Evolutionary conservation across 2,888 invertebrate species (phyloP).

Genomic region (Zele albiditarsus): DNA sequence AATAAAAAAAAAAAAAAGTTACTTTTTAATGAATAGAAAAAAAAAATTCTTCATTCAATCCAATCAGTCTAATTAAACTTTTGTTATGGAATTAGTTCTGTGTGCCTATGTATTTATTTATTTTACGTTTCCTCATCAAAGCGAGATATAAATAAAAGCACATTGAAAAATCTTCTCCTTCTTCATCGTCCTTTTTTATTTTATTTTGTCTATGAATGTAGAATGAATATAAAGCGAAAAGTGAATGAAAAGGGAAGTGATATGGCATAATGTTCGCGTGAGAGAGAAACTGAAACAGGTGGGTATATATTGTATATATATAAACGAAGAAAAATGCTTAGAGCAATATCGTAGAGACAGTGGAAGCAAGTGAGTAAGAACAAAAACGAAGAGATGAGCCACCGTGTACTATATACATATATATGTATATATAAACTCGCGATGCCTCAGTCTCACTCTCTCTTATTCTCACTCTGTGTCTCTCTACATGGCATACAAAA

Average conservation of each 20-base stretch:
- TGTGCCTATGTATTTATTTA: not conserved
- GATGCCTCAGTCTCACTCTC: conserved; percentile 10
- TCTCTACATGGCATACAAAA: conserved; percentile 66
- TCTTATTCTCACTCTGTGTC: conserved; percentile 41
- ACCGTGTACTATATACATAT: not conserved
- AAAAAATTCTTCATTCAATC: not conserved
- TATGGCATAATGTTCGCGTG: not conserved
- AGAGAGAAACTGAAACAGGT: not conserved
- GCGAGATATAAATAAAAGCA: conserved; percentile 7
- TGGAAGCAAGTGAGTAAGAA: conserved; percentile 41
- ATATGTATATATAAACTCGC: not conserved
- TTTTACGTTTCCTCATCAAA: conserved; percentile 18
- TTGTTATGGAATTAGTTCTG: not conserved
- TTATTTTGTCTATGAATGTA: conserved; percentile 36
- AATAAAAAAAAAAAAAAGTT: not conserved
- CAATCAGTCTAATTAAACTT: not conserved
- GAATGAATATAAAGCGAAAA: conserved; percentile 46
- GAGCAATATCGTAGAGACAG: conserved; percentile 40
- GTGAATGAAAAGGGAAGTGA: conserved; percentile 10
- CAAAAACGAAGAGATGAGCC: conserved; percentile 38
- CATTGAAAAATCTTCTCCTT: conserved; percentile 6
- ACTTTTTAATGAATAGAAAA: not conserved
- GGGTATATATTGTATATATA: conserved; percentile 11
- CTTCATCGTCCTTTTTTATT: conserved; percentile 29
- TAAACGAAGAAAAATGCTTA: conserved; percentile 45